phyloP scores from a whole-genome alignment of 1,140 invertebrate species.

The Leptopilina clavipes region DNA sequence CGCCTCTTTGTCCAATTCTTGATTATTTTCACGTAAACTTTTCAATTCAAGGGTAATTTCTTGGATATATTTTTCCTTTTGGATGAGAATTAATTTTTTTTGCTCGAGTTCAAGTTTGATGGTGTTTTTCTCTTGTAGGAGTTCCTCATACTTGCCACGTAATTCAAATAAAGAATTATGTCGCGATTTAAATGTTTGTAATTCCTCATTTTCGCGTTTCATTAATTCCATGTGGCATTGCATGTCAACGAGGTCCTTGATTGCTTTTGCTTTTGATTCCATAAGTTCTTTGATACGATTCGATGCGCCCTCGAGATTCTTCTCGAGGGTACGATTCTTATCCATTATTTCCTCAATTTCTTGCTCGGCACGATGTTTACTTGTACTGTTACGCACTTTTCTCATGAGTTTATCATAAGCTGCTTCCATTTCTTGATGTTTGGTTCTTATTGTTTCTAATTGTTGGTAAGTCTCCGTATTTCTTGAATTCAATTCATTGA shows the following conservation, averaged over 20 bases:
- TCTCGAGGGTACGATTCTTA: slow-evolving; percentile 60
- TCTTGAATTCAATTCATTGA: slow-evolving; percentile 58
- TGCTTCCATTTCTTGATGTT: slow-evolving; percentile 52
- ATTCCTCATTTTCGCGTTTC: slow-evolving; percentile 54
- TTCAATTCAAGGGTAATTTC: slow-evolving; percentile 46
- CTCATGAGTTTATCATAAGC: slow-evolving; percentile 50
- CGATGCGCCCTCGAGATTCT: slow-evolving; percentile 66
- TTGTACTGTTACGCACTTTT: slow-evolving; percentile 65
- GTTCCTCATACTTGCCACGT: slow-evolving; percentile 48
- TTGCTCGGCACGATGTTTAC: slow-evolving; percentile 52
- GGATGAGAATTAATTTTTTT: slow-evolving; percentile 49
- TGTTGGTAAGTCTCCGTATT: slow-evolving; percentile 49
- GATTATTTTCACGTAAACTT: slow-evolving; percentile 46
- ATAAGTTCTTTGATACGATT: slow-evolving; percentile 66
- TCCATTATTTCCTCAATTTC: slow-evolving; percentile 56
- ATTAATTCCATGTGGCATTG: slow-evolving; percentile 48
- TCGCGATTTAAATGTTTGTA: slow-evolving; percentile 45
- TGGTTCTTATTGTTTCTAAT: slow-evolving; percentile 50
- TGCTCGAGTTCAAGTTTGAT: slow-evolving; percentile 54
- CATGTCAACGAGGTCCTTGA: slow-evolving; percentile 54
- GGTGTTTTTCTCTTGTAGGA: slow-evolving; percentile 60
- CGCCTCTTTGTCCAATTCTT: slow-evolving; percentile 61
- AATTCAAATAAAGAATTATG: slow-evolving; percentile 44
- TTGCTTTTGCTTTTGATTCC: slow-evolving; percentile 56
- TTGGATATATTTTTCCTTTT: slow-evolving; percentile 45